Evolutionary conservation across 2,888 invertebrate species (phyloP).

Genomic region (Piscicola geometra): DNA sequence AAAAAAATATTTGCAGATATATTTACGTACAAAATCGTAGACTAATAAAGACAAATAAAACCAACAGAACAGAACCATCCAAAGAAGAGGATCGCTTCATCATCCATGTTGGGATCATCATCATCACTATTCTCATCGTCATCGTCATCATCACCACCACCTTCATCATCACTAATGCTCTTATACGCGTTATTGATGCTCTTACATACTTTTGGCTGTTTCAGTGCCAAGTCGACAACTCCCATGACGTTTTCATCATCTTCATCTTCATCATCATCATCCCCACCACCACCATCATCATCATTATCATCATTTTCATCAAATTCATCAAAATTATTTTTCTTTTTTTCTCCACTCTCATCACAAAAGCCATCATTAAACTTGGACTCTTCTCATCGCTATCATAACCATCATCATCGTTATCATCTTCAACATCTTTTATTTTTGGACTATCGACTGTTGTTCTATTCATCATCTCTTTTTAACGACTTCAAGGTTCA

Average conservation of each 20-base stretch:
- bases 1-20: no score
- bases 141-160: neutral
- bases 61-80: constrained; percentile 13
- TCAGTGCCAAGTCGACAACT: neutral
- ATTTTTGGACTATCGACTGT: neutral
- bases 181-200: neutral
- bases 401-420: neutral
- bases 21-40: no score
- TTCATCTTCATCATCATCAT: neutral
- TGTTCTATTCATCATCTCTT: neutral
- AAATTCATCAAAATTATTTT: neutral
- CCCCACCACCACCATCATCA: neutral
- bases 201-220: neutral
- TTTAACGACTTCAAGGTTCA: neutral
- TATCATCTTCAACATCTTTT: neutral
- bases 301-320: neutral
- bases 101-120: constrained; percentile 13
- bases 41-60: no score
- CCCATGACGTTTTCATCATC: no score
- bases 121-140: neutral
- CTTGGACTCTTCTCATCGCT: no score
- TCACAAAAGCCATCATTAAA: no score
- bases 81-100: neutral
- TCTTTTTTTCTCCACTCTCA: neutral
- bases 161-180: neutral